Percentiles rank a stretch among this genome's conserved stretches.
Evolutionary conservation across 2,113 vertebrate genomes (phyloP).

Genomic region (Rallus limicola): DNA sequence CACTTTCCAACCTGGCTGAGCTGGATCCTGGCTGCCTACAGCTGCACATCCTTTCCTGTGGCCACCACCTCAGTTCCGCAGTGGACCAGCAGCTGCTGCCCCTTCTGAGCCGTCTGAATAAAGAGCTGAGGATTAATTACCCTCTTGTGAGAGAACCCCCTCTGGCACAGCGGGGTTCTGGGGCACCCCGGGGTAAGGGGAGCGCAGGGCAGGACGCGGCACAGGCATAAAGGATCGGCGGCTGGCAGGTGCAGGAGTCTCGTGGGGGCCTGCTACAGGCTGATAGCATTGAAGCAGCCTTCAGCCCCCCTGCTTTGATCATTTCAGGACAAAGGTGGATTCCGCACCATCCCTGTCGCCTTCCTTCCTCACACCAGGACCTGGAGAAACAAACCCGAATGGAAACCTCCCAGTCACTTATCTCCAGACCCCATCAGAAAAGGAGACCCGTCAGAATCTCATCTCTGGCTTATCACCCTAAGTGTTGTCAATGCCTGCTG

Average conservation of each 20-base stretch:
- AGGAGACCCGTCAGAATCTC: not conserved
- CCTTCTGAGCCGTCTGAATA: not conserved
- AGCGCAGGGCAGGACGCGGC: not conserved
- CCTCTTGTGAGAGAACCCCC: not conserved
- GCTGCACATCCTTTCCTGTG: not conserved
- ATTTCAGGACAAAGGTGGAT: slow-evolving; percentile 12
- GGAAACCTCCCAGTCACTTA: not conserved
- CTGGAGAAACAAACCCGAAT: not conserved
- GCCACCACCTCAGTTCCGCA: not conserved
- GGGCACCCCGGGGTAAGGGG: not conserved
- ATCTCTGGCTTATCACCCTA: not conserved
- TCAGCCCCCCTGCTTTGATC: not conserved
- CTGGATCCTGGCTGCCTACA: not conserved
- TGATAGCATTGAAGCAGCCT: slow-evolving; percentile 14
- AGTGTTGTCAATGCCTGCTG: not conserved
- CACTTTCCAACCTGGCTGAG: accelerated
- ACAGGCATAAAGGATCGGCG: not conserved
- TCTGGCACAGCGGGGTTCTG: accelerated
- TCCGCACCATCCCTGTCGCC: not conserved
- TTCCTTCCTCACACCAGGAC: accelerated
- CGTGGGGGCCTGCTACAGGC: not conserved
- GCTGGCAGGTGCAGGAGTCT: not conserved
- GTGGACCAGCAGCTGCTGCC: not conserved
- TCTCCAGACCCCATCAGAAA: not conserved
- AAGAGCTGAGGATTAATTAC: slow-evolving; percentile 35